Evolutionary conservation across 1,140 invertebrate genomes (phyloP).

Genomic region (Nephotettix cincticeps): DNA sequence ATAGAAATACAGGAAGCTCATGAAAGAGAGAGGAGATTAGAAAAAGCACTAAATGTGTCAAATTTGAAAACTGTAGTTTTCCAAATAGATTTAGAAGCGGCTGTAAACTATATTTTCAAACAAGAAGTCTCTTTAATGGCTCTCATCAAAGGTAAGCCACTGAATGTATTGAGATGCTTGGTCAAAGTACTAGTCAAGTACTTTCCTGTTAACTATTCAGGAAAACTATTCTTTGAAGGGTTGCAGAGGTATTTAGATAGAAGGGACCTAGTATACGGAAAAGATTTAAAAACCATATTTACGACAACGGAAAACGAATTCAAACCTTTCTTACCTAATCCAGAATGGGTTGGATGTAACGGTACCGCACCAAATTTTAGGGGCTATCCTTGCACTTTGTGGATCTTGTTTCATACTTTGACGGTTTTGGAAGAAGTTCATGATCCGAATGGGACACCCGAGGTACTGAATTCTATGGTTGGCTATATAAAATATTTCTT

Average conservation of each 20-base stretch:
- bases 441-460: slow-evolving; percentile 47
- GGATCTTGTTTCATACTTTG: slow-evolving; percentile 93
- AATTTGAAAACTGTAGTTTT: slow-evolving; percentile 60
- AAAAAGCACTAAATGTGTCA: slow-evolving; percentile 41
- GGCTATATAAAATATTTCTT: slow-evolving; percentile 93
- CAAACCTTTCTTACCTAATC: slow-evolving; percentile 56
- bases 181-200: slow-evolving; percentile 66
- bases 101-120: slow-evolving; percentile 72
- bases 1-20: slow-evolving; percentile 26
- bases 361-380: slow-evolving; percentile 71
- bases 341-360: slow-evolving; percentile 79
- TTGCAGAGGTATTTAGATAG: slow-evolving; percentile 50
- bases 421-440: slow-evolving; percentile 64
- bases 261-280: slow-evolving; percentile 54
- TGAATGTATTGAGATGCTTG: slow-evolving; percentile 72
- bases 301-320: slow-evolving; percentile 52
- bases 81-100: slow-evolving; percentile 84
- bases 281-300: slow-evolving; percentile 56
- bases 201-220: slow-evolving; percentile 68
- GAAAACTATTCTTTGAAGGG: slow-evolving; percentile 61
- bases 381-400: slow-evolving; percentile 95
- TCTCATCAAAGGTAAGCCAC: slow-evolving; percentile 63
- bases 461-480: slow-evolving; percentile 78
- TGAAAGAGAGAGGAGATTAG: slow-evolving; percentile 43
- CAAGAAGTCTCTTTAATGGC: slow-evolving; percentile 76